These are phyloP conservation scores for Archivesica marissinica DNA, from an alignment of 1,140 invertebrate genomes.

Conservation along the genomic window DNA sequence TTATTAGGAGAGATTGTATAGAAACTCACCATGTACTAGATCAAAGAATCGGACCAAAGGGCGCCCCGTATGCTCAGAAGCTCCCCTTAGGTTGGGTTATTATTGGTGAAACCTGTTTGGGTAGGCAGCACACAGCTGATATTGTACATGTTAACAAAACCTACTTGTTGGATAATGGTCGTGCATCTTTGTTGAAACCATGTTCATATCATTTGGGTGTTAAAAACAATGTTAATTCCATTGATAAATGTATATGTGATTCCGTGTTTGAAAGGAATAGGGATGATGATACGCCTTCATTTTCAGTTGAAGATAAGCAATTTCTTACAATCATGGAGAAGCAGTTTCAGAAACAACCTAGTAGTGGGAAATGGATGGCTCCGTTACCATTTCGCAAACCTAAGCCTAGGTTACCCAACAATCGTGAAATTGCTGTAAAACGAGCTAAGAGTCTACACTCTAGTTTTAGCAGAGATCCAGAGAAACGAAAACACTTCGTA, in stretches of 20 bases:
- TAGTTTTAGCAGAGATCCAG: conserved; percentile 1
- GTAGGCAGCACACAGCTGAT: background rate
- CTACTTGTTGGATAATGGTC: conserved; percentile 22
- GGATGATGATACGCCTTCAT: conserved; percentile 46
- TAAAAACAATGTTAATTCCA: background rate
- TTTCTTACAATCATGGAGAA: conserved; percentile 55
- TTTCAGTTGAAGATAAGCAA: conserved; percentile 62
- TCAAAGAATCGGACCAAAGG: conserved; percentile 28
- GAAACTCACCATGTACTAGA: conserved; percentile 21
- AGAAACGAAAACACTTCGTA: conserved; percentile 25
- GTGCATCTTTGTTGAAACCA: conserved; percentile 3
- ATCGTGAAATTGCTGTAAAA: background rate
- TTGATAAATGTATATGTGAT: background rate
- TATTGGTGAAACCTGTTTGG: conserved; percentile 46
- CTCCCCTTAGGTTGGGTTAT: conserved; percentile 57
- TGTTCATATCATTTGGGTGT: too few relatives aligned
- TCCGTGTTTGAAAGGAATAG: background rate
- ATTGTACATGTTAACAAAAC: conserved; percentile 36
- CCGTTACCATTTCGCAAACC: conserved; percentile 17
- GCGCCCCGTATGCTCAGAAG: conserved; percentile 48
- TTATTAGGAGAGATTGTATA: background rate
- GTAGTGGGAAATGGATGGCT: conserved; percentile 51
- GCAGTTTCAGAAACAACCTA: background rate
- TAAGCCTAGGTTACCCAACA: background rate
- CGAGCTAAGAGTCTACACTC: background rate